Evolutionary conservation across 2,113 vertebrate species (phyloP), one percentile per base, ranked within the genome.

Genomic region (human): DNA sequence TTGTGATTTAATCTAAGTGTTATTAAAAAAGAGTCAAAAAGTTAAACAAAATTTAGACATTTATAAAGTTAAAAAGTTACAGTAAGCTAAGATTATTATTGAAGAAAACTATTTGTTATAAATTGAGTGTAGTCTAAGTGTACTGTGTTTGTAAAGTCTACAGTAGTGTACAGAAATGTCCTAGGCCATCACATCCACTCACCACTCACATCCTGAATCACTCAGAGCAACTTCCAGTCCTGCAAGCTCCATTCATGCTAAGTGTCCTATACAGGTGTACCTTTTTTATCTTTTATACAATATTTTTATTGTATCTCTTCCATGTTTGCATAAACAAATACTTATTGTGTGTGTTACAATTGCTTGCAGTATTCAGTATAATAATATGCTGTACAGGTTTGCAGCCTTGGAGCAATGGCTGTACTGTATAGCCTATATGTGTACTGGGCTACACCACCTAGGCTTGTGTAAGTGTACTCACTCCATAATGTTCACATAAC

Each of bases 131-230:
- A 9, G 40, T 40, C 72, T 43, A 75, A 75, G 40, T 3, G 23
- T 27, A 8, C 72, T 12, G 40, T 43, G 72, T 43, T 27, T 43
- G 25, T 14, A 8, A 43, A 27, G 40, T 43, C 40, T 27, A 14
- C 3, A 43, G 12, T 1, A 2, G 12, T 1, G 20, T 2, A 38
- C 11, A 25, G 38, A 4, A 23, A 6, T 0, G 38, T 12, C 11
- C 70, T 25, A 3, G 70, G 70, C 11, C 70, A 13, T 73, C 38
- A 40, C 38, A 23, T 23, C 20, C 70, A 40, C 38, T 38, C 18
- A 72, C n/a, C 18, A 72, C 68, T 40, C 70, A 73, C 38, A 23
- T 4, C 38, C 38, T 1, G 10, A 73, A 22, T 40, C 70, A 73
- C 16, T 8, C 10, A 5, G 38, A 73, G 70, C 38, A 40, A 23